Evolutionary conservation across 2,797 vertebrate genomes (phyloP), one percentile per base, ranked within the genome.

Genomic region (Sebastes alutus): DNA sequence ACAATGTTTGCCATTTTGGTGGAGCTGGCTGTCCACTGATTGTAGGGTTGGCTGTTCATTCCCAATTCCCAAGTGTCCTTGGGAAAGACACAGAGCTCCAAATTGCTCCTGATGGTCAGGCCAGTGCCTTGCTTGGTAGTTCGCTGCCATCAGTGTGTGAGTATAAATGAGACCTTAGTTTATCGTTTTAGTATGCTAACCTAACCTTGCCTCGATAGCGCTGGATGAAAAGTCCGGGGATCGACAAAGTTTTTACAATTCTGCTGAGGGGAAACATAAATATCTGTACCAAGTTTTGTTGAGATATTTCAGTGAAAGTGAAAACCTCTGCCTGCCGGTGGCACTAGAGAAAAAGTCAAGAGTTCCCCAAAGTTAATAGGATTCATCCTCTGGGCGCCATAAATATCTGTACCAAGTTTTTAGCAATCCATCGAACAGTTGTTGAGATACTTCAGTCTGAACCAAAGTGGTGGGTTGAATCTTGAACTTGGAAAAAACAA

Each of bases 21-120:
- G 3, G 42, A 7, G 42, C 42, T 46, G 0, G 16, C 42, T 46
- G 16, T 46, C 42, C 42, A 46, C 42, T 46, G 42, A 46, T 46
- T 46, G 16, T 46, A 18, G 42, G 42, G 1, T 46, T 18, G 42
- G 16, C 42, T 46, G 42, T 46, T 46, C 16, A 46, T 0, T 0
- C 16, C 42, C 22, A 23, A 56, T 6, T 23, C 25, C 23, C 55
- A 60, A 60, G 16, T 30, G 12, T 56, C 23, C 3, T 25, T 14
- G 11, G 23, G 54, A 14, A 56, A 56, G 6, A 56, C 23, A 56
- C 23, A 25, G 55, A 2, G 0, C 22, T 56, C 18, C 54, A 56
- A n/a, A n/a, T 23, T 25, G 54, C 22, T 0, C 54, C 54, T 58
- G 55, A 25, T 58, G 23, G 55, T 58, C 25, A 58, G 56, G 4